phyloP scores from a whole-genome alignment of 2,888 invertebrate species.

The Tetranychus piercei region DNA sequence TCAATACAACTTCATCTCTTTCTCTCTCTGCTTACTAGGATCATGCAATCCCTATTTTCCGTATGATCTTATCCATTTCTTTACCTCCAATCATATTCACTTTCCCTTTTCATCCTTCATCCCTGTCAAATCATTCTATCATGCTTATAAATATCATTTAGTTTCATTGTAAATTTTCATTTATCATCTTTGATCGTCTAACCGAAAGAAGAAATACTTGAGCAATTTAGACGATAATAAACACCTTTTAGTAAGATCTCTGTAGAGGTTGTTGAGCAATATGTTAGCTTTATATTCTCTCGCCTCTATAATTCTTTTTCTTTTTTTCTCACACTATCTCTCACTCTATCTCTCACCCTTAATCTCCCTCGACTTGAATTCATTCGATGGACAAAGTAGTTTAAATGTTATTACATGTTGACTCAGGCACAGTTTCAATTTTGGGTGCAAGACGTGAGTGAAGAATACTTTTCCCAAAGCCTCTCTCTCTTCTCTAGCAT shows the following conservation, averaged over 20 bases:
- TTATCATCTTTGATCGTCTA: background rate
- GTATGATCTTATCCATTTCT: too few species aligned
- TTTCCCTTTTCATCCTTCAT: background rate
- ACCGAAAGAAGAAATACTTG: background rate
- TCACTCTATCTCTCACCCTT: conserved; percentile 11
- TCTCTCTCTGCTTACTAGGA: background rate
- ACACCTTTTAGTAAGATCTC: background rate
- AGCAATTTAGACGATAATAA: background rate
- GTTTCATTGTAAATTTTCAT: background rate
- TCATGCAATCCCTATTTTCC: too few species aligned
- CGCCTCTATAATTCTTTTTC: too few species aligned
- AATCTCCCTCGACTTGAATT: background rate
- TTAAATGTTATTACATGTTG: background rate
- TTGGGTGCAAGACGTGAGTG: background rate
- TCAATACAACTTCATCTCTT: background rate
- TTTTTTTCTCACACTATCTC: background rate
- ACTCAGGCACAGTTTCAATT: background rate
- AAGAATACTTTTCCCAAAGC: background rate
- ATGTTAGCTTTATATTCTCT: background rate
- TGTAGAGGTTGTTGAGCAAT: background rate
- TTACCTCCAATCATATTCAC: too few species aligned
- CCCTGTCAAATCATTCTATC: background rate
- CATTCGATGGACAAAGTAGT: background rate
- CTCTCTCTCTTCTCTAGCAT: background rate
- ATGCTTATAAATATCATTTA: background rate